Percentiles rank a stretch among this genome's conserved stretches.
These are phyloP conservation scores for Brachycybe producta DNA, from an alignment of 2,888 invertebrate species.

Conservation along the genomic window DNA sequence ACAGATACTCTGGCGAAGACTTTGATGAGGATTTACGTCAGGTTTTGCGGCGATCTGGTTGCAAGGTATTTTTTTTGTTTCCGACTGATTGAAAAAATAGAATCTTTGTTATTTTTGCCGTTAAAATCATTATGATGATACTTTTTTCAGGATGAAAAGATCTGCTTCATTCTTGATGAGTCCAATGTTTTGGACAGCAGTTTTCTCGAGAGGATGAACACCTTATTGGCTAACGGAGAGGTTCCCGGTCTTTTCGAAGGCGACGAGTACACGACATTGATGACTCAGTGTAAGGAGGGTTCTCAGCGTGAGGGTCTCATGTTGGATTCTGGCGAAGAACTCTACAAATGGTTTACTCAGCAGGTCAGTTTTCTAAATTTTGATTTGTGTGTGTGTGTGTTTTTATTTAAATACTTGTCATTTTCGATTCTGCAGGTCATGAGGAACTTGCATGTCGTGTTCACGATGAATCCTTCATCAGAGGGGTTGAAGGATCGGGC, in stretches of 20 bases:
- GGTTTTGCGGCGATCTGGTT: conserved; percentile 42
- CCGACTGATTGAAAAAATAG: not conserved
- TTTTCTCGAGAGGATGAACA: conserved; percentile 98
- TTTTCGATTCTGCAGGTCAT: conserved; percentile 58
- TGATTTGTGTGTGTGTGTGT: not conserved
- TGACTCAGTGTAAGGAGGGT: conserved; percentile 99
- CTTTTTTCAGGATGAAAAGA: conserved; percentile 74
- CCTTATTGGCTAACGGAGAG: conserved; percentile 95
- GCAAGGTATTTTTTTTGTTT: conserved; percentile 31
- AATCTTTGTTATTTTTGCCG: not conserved
- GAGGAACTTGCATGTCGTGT: conserved; percentile 97
- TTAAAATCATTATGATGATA: not conserved
- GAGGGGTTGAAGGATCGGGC: conserved; percentile 97
- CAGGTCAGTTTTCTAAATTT: conserved; percentile 32
- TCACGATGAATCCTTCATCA: conserved; percentile 99
- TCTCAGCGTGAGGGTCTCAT: conserved; percentile 95
- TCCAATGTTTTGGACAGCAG: conserved; percentile 97
- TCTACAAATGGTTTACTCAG: conserved; percentile 99
- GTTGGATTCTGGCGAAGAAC: conserved; percentile 94
- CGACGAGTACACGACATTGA: conserved; percentile 95
- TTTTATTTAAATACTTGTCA: not conserved
- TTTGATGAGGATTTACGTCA: conserved; percentile 93
- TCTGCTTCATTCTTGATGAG: conserved; percentile 97
- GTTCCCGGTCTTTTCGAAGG: conserved; percentile 89
- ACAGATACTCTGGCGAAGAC: conserved; percentile 96